Conservation (phyloP, 1,140 invertebrate species). For the Panulirus ornatus region DNA sequence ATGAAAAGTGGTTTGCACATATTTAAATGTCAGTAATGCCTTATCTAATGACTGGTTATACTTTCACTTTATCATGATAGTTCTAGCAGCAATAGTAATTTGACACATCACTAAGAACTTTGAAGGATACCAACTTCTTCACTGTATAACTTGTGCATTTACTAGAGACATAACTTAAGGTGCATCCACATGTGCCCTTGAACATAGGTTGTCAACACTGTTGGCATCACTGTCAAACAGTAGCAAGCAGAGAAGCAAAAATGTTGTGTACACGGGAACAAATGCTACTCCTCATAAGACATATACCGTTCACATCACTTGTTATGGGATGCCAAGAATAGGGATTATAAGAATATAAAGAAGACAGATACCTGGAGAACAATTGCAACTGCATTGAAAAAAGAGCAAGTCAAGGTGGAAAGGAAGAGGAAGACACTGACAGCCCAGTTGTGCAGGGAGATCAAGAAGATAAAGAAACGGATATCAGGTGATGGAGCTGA, state of each 20-base stretch:
- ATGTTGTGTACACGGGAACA: constrained; percentile 21
- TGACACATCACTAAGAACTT: no score
- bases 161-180: no score
- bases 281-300: constrained; percentile 9
- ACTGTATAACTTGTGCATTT: no score
- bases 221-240: not conserved
- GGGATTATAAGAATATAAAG: not conserved
- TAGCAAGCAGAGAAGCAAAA: not conserved
- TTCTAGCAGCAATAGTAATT: no score
- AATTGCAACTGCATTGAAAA: not conserved
- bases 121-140: no score
- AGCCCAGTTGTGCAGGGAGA: not conserved
- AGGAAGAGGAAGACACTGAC: constrained; percentile 12
- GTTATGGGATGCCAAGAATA: no score
- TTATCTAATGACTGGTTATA: no score
- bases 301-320: not conserved
- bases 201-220: constrained; percentile 13
- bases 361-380: constrained; percentile 6
- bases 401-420: constrained; percentile 18
- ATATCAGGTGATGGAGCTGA: not conserved
- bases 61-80: no score
- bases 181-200: no score
- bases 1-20: no score
- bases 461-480: constrained; percentile 7
- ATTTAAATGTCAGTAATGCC: no score